Conservation (phyloP, 2,797 vertebrate species). For the Poeciliopsis turneri region DNA sequence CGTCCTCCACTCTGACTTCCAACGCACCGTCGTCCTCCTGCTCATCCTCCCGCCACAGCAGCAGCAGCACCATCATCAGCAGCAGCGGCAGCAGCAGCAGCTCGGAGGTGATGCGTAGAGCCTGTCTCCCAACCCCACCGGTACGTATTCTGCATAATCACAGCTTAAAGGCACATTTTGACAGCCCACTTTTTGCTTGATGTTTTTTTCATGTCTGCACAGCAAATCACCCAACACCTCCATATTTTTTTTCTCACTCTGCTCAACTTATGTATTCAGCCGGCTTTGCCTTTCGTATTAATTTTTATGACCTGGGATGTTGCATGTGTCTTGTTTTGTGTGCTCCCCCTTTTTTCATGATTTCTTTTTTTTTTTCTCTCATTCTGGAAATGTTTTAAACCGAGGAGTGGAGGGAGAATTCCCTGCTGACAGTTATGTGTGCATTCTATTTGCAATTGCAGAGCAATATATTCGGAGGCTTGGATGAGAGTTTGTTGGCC, state of each 20-base stretch:
- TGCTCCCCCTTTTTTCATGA: conserved; percentile 70
- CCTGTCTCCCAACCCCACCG: conserved; percentile 96
- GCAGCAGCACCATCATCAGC: conserved; percentile 82
- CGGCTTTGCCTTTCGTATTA: conserved; percentile 90
- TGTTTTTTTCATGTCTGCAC: conserved; percentile 96
- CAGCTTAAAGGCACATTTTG: conserved; percentile 92
- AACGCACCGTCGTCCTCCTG: conserved; percentile 85
- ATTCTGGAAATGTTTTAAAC: conserved; percentile 91
- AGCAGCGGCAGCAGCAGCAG: conserved; percentile 73
- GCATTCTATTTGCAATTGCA: conserved; percentile 99
- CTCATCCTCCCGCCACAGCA: conserved; percentile 88
- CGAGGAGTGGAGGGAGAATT: conserved; percentile 87
- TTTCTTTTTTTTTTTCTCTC: conserved; percentile 79
- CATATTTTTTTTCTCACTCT: conserved; percentile 76
- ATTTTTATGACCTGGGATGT: conserved; percentile 97
- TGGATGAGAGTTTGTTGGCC: conserved; percentile 99
- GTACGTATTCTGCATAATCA: conserved; percentile 95
- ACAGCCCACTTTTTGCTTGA: conserved; percentile 91
- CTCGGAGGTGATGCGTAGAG: conserved; percentile 94
- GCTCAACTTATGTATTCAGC: conserved; percentile 91
- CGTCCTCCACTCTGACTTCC: conserved; percentile 86
- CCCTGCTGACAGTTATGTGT: conserved; percentile 96
- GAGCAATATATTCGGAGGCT: conserved; percentile 99
- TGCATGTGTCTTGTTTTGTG: conserved; percentile 88
- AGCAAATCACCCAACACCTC: conserved; percentile 95